phyloP scores from a whole-genome alignment of 2,888 invertebrate species.

The Alloplasta piceator region DNA sequence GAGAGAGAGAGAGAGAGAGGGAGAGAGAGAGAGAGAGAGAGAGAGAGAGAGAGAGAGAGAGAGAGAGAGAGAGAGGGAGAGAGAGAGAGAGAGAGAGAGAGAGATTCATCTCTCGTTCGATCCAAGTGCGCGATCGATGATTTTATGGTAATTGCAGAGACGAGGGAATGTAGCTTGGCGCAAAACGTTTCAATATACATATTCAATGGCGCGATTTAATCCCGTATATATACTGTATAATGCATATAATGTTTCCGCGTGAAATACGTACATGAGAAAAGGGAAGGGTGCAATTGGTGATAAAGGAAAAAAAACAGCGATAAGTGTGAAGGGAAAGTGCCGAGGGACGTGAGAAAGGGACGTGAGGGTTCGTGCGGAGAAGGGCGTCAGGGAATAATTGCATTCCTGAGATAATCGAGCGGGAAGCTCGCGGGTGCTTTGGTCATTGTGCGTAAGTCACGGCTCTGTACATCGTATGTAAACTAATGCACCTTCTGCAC shows the following conservation, averaged over 20 bases:
- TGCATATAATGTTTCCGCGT: neutral
- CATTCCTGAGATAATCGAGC: conserved; percentile 72
- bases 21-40: neutral
- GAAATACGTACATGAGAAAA: conserved; percentile 3
- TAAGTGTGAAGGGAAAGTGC: conserved; percentile 35
- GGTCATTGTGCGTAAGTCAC: conserved; percentile 69
- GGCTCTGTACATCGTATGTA: conserved; percentile 14
- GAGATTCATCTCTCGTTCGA: conserved; percentile 34
- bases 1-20: neutral
- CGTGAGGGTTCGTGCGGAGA: conserved; percentile 32
- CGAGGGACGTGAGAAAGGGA: conserved; percentile 34
- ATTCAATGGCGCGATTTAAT: conserved; percentile 47
- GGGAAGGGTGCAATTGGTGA: neutral
- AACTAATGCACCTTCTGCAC: conserved; percentile 2
- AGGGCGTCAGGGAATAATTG: conserved; percentile 68
- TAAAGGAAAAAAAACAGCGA: conserved; percentile 25
- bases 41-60: neutral
- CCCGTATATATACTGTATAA: neutral
- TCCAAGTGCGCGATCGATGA: conserved; percentile 31
- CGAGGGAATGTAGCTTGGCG: conserved; percentile 29
- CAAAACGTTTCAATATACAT: conserved; percentile 52
- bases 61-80: too few species aligned
- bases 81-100: neutral
- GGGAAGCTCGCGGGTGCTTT: conserved; percentile 44
- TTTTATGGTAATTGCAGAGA: conserved; percentile 42